Evolutionary conservation across 2,113 vertebrate genomes (phyloP), one percentile per base, ranked within the genome.

Genomic region (Octodon degus): DNA sequence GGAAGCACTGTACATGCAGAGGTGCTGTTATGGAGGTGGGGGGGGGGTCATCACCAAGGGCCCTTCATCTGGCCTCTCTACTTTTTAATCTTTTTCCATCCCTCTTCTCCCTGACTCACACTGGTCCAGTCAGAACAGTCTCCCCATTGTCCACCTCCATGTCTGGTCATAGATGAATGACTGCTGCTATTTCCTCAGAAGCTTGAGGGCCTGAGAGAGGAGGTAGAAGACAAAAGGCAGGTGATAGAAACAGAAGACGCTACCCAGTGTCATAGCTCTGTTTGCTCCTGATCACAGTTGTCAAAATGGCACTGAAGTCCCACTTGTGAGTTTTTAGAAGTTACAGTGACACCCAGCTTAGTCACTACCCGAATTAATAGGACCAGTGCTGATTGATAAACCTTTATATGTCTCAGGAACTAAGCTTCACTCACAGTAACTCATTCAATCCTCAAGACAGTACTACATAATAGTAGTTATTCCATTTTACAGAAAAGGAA

Each of bases 401-500:
- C 37, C 32, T 47, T 58, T 40, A 14, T 43, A 30, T 68, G 11
- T 32, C 58, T 74, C 68, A 65, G 53, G 47, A 30, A 65, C 67
- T 81, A 53, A 65, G 85, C 25, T 22, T 83, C 74, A n/a, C 43
- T 58, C 2, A 2, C 34, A 40, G 20, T 25, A 40, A 91, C 9
- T 89, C 62, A 37, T 10, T 25, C 22, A 77, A 19, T 53, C 96
- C 20, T 27, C 30, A 2, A 5, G 11, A 74, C 47, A 53, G 12
- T 37, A 32, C 25, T 22, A 17, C 1, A 3, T 47, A 14, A 70
- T 2, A 19, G 34, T 70, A 34, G 34, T 70, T 70, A 32, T 5
- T 43, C 43, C 81, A 68, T 62, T 74, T 89, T 72, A 77, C 7
- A 87, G 87, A 24, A 65, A 65, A 95, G 67, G 27, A 90, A 90